Conservation (phyloP, 2,797 vertebrate species). For the Hippocampus kuda region DNA sequence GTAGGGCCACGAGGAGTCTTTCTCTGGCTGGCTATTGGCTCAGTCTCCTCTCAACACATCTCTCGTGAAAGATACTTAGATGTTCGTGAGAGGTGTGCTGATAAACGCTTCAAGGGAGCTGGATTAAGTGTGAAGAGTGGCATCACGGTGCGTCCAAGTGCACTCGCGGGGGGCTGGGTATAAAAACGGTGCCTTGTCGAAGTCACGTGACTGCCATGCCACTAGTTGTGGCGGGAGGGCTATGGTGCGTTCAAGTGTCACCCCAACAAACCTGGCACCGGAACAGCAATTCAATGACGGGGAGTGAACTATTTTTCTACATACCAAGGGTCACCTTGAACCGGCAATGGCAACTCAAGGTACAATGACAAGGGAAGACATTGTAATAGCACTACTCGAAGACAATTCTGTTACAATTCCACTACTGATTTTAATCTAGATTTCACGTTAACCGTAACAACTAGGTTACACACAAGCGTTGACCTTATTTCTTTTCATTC, state of each 20-base stretch:
- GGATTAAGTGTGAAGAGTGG: neutral
- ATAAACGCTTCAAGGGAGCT: constrained; percentile 11
- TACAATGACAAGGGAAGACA: neutral
- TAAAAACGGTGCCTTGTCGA: neutral
- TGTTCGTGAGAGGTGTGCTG: constrained; percentile 24
- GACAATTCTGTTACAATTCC: neutral
- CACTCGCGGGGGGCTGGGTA: neutral
- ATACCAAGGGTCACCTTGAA: constrained; percentile 3
- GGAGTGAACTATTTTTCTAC: constrained; percentile 6
- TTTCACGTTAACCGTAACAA: neutral
- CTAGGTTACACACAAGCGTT: neutral
- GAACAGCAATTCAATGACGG: neutral
- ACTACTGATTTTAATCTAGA: neutral
- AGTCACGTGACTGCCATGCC: constrained; percentile 15
- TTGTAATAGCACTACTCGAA: neutral
- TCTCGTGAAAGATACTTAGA: neutral
- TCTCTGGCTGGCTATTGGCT: constrained; percentile 40
- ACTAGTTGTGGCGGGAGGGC: constrained; percentile 3
- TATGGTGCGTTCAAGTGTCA: neutral
- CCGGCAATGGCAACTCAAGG: neutral
- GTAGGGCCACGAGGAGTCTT: constrained; percentile 12
- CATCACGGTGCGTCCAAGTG: neutral
- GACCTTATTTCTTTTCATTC: neutral
- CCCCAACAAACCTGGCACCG: neutral
- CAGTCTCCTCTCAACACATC: constrained; percentile 1